Base-by-base conservation (phyloP, 2,797 vertebrate genomes). In the Megaceryle alcyon region DNA sequence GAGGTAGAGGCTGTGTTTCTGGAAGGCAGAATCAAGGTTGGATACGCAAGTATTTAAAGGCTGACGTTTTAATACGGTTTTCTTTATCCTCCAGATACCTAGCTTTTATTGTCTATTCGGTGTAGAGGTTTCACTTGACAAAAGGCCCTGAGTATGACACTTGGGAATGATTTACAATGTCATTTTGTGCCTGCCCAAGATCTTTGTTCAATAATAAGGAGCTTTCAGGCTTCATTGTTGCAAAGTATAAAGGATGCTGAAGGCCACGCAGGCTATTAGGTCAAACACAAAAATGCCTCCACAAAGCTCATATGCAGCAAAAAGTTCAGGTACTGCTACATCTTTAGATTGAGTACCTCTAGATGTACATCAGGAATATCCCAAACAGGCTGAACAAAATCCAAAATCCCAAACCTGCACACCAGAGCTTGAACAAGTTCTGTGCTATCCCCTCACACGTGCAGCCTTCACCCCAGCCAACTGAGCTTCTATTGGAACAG, bases 21-120 rank as follows among this genome's bases (percentile, higher is more conserved):
- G 93, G 78, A 94, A 94, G 75, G 88, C 76, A 96, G 26, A 96
- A 82, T 71, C 78, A 59, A 91, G 73, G 70, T 3, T 76, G 89
- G 65, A 91, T 44, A 76, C 0, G 63, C n/a, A 76, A 35, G 53
- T 79, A 80, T 82, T 90, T 49, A 73, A 9, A 80, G 68, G 28
- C 5, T 51, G 64, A 43, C 33, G 90, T 88, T 88, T 87, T 70
- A 77, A 71, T 4, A 26, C 0, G 4, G 1, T 14, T 84, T 80
- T 71, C 49, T 73, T 93, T 85, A 82, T n/a, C 60, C 69, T 95
- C 78, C 94, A 85, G 70, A 79, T 49, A 64, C 51, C 85, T 65
- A 39, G n/a, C 16, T 79, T 69, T 75, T 59, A 69, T 46, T 56
- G 83, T 84, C 66, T 76, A 35, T 11, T 33, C 0, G 0, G 54